These are phyloP conservation scores for Alca torda DNA, from an alignment of 2,797 vertebrate species.

Conservation along the genomic window DNA sequence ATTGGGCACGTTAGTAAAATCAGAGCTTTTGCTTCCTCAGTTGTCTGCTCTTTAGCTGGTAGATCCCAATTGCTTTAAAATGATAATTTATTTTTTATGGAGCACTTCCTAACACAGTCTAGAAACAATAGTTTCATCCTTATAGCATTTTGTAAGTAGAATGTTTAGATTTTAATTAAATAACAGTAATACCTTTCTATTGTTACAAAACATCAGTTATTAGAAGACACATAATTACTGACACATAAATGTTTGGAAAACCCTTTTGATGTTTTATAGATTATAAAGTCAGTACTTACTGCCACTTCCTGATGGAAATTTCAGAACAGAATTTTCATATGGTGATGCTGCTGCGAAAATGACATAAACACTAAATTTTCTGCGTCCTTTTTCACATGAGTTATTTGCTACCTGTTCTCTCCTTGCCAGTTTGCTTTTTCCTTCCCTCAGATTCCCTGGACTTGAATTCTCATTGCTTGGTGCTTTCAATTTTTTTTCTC, in stretches of 20 bases:
- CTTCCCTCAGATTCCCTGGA: not conserved
- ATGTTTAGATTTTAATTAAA: not conserved
- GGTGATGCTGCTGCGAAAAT: not conserved
- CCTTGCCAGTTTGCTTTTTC: slow-evolving; percentile 23
- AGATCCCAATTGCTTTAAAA: not conserved
- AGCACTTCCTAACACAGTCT: not conserved
- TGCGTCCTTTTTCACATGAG: not conserved
- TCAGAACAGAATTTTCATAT: not conserved
- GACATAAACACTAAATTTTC: not conserved
- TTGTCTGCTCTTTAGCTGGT: not conserved
- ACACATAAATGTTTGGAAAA: not conserved
- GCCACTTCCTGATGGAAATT: not conserved
- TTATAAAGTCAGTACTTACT: slow-evolving; percentile 53
- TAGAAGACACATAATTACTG: not conserved
- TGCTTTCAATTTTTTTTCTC: slow-evolving; percentile 21
- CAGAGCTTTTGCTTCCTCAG: not conserved
- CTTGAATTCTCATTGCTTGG: slow-evolving; percentile 28
- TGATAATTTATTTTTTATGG: not conserved
- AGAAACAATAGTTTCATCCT: not conserved
- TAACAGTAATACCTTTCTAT: not conserved
- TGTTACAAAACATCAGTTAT: not conserved
- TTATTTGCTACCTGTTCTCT: slow-evolving; percentile 29
- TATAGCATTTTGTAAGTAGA: not conserved
- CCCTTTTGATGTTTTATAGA: not conserved
- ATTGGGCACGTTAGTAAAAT: not conserved